phyloP scores from a whole-genome alignment of 2,113 vertebrate species.

The Proteles cristata region DNA sequence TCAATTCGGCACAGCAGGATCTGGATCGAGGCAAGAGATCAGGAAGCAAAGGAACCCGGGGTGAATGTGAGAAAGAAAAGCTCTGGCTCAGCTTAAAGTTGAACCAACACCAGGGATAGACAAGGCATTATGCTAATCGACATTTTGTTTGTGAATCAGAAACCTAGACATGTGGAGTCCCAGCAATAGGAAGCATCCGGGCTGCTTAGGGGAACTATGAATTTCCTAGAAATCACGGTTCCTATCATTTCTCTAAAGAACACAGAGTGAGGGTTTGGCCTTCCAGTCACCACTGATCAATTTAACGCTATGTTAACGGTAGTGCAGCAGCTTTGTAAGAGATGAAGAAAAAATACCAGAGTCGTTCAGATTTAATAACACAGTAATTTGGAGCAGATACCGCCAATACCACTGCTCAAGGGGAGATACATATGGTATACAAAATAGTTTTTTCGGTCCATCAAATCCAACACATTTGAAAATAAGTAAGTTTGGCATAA shows the following conservation, averaged over 20 bases:
- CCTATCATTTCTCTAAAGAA: conserved; percentile 28
- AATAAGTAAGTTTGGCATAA: conserved; percentile 35
- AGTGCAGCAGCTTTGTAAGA: not conserved
- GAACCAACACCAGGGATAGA: conserved; percentile 28
- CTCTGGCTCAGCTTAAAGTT: conserved; percentile 62
- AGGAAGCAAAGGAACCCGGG: conserved; percentile 47
- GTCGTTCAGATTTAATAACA: conserved; percentile 44
- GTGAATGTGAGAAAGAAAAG: conserved; percentile 13
- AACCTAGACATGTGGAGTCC: not conserved
- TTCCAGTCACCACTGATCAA: not conserved
- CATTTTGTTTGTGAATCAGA: conserved; percentile 48
- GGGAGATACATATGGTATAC: not conserved
- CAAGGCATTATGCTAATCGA: not conserved
- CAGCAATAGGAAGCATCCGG: not conserved
- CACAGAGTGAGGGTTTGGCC: not conserved
- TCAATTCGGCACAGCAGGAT: conserved; percentile 59
- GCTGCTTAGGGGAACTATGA: not conserved
- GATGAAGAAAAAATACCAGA: not conserved
- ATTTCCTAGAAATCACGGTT: conserved; percentile 63
- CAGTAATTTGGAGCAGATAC: conserved; percentile 57
- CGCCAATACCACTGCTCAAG: not conserved
- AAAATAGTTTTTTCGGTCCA: not conserved
- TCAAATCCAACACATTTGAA: conserved; percentile 33
- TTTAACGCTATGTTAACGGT: conserved; percentile 16
- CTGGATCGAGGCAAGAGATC: conserved; percentile 58